Conservation (phyloP, 2,888 invertebrate genomes). For the Parnassius apollo region DNA sequence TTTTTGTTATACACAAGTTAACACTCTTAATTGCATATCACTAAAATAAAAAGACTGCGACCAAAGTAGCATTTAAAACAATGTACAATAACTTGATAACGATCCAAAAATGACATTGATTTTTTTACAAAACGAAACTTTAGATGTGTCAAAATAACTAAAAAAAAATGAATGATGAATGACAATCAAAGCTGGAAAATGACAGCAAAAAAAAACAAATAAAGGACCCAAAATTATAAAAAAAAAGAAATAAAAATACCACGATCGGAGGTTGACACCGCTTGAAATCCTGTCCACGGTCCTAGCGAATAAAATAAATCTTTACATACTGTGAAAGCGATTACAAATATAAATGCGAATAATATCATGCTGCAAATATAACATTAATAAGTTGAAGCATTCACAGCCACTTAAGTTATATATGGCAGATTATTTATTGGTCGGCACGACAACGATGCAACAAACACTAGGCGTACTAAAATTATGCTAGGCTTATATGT, state of each 20-base stretch:
- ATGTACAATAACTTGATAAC: no score
- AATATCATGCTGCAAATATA: conserved; percentile 24
- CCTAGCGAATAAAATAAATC: conserved; percentile 70
- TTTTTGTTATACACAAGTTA: no score
- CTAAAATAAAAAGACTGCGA: no score
- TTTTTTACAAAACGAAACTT: not conserved
- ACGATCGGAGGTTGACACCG: conserved; percentile 60
- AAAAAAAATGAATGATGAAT: conserved; percentile 3
- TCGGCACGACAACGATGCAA: no score
- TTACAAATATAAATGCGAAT: conserved; percentile 22
- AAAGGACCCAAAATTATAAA: conserved; percentile 35
- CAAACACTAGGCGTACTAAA: no score
- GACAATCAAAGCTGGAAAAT: conserved; percentile 19
- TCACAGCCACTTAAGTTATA: conserved; percentile 6
- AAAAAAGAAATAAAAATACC: conserved; percentile 56
- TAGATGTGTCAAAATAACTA: not conserved
- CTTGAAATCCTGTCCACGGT: conserved; percentile 66
- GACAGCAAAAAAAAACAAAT: conserved; percentile 27
- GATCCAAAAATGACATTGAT: no score
- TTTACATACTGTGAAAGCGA: conserved; percentile 33
- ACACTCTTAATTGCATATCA: no score
- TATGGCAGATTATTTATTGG: no score
- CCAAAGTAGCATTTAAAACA: no score
- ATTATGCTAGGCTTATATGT: no score
- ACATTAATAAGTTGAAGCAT: conserved; percentile 18